These are phyloP conservation scores for Pogonophryne albipinna DNA, from an alignment of 2,797 vertebrate genomes.

Conservation along the genomic window DNA sequence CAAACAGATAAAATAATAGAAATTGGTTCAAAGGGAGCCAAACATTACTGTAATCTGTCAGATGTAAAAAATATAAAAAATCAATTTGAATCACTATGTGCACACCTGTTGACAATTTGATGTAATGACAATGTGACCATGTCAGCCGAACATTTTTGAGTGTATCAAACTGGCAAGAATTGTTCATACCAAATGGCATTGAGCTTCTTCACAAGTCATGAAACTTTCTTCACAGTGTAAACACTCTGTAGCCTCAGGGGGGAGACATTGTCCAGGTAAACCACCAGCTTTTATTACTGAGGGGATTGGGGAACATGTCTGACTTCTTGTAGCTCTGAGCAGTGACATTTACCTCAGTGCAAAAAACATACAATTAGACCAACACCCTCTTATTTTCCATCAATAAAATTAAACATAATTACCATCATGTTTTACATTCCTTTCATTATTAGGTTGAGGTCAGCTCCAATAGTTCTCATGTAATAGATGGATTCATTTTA, in stretches of 20 bases:
- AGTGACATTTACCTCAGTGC: constrained; percentile 46
- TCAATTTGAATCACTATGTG: neutral
- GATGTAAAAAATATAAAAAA: neutral
- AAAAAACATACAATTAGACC: constrained; percentile 34
- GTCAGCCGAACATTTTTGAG: neutral
- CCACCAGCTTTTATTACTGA: neutral
- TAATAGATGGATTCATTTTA: neutral
- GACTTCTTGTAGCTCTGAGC: neutral
- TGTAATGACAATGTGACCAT: neutral
- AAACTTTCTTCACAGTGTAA: neutral
- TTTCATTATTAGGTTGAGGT: constrained; percentile 13
- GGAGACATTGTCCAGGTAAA: constrained; percentile 58
- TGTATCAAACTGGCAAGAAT: neutral
- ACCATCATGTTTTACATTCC: constrained; percentile 17
- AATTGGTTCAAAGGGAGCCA: too few relatives aligned
- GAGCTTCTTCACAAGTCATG: neutral
- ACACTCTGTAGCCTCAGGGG: constrained; percentile 47
- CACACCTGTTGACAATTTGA: neutral
- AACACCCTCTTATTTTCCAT: constrained; percentile 24
- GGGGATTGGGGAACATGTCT: neutral
- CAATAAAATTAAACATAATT: constrained; percentile 38
- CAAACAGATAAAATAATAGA: too few relatives aligned
- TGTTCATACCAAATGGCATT: neutral
- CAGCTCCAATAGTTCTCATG: neutral
- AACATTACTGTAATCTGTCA: neutral